Evolutionary conservation across 2,888 invertebrate genomes (phyloP).

Genomic region (Eueremaeus valkanovi): DNA sequence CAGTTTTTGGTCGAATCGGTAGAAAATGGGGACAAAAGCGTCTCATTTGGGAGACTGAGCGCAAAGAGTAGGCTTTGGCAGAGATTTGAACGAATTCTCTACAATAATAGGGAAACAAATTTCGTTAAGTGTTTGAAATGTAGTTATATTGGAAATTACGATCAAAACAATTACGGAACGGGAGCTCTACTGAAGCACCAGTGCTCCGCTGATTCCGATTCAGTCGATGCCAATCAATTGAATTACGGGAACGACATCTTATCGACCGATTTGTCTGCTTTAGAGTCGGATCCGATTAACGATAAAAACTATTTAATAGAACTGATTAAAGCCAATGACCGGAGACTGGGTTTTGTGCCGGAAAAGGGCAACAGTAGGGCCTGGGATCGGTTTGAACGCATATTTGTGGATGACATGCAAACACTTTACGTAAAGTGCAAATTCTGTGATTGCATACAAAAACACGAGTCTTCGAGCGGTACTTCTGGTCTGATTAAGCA

Average conservation of each 20-base stretch:
- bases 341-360: neutral
- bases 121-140: slow-evolving; percentile 15
- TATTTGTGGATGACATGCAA: neutral
- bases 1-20: neutral
- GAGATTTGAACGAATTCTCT: slow-evolving; percentile 12
- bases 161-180: neutral
- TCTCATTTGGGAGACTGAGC: neutral
- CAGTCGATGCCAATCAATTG: neutral
- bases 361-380: slow-evolving; percentile 14
- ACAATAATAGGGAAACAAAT: neutral
- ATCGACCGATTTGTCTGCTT: too few species aligned
- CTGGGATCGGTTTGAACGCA: slow-evolving; percentile 26
- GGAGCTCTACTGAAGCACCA: neutral
- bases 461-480: neutral
- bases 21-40: neutral
- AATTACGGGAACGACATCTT: too few species aligned
- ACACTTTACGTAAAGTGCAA: slow-evolving; percentile 17
- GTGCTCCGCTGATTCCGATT: neutral
- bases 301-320: neutral
- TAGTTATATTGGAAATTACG: neutral
- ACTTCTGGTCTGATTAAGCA: neutral
- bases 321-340: neutral
- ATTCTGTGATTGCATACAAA: neutral
- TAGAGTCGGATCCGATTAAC: neutral
- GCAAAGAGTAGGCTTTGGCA: neutral